A percentile compares a stretch with the other conserved stretches of the same genome.
Evolutionary conservation across 2,113 vertebrate genomes (phyloP).

Genomic region (Ciconia stormi): DNA sequence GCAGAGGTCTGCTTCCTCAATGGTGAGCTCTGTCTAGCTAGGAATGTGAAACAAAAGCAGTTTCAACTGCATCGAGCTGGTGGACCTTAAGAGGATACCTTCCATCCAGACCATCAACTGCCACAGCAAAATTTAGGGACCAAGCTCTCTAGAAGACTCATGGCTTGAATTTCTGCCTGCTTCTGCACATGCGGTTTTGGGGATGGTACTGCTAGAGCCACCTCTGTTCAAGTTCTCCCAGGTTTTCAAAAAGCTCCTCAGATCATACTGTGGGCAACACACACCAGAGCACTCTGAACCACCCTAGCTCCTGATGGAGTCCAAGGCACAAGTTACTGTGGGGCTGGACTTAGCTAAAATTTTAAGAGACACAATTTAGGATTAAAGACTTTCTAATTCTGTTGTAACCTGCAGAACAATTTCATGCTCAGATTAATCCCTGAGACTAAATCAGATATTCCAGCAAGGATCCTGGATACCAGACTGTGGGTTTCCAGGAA

Average conservation of each 20-base stretch:
- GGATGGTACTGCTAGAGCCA: neutral
- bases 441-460: neutral
- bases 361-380: neutral
- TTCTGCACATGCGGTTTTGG: neutral
- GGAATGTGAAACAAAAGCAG: neutral
- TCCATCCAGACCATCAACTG: neutral
- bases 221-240: neutral
- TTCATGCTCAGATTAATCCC: fast-evolving
- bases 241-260: neutral
- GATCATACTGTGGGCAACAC: neutral
- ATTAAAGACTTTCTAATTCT: neutral
- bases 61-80: neutral
- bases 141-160: neutral
- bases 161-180: neutral
- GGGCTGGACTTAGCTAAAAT: neutral
- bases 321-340: neutral
- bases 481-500: neutral
- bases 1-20: neutral
- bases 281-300: neutral
- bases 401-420: neutral
- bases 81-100: neutral
- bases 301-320: neutral
- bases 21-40: neutral
- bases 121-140: neutral
- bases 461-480: neutral